Evolutionary conservation across 1,140 invertebrate species (phyloP).

Genomic region (Rhopalosiphum padi): DNA sequence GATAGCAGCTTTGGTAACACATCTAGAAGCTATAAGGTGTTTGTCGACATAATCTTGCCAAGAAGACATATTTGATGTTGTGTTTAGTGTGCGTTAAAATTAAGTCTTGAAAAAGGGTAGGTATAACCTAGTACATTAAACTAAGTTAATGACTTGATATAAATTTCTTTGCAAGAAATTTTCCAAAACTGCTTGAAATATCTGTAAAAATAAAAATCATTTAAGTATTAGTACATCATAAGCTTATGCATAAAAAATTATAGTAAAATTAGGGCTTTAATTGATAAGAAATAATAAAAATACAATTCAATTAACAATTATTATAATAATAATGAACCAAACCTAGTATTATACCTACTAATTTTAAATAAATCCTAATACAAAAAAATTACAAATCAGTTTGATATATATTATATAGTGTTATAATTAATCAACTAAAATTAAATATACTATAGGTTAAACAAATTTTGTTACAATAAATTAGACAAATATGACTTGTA

Average conservation of each 20-base stretch:
- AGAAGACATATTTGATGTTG: conserved; percentile 61
- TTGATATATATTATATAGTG: neutral
- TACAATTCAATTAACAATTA: neutral
- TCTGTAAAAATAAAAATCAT: conserved; percentile 40
- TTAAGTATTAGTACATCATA: neutral
- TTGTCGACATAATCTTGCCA: conserved; percentile 98
- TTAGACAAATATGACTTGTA: too few species aligned
- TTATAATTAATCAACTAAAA: neutral
- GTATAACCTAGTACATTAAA: conserved; percentile 38
- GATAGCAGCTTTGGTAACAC: conserved; percentile 91
- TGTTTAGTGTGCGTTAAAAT: conserved; percentile 12
- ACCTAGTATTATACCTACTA: neutral
- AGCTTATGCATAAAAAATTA: neutral
- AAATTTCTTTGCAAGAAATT: neutral
- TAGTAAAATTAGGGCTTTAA: neutral
- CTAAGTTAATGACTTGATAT: neutral
- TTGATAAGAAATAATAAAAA: neutral
- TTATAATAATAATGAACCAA: neutral
- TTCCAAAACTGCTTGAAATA: neutral
- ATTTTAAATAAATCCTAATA: neutral
- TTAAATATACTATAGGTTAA: neutral
- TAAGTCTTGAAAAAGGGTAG: neutral
- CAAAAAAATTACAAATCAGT: neutral
- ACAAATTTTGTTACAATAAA: too few species aligned
- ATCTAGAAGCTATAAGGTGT: conserved; percentile 91